phyloP scores from a whole-genome alignment of 2,888 invertebrate genomes.

The Pammene fasciana region DNA sequence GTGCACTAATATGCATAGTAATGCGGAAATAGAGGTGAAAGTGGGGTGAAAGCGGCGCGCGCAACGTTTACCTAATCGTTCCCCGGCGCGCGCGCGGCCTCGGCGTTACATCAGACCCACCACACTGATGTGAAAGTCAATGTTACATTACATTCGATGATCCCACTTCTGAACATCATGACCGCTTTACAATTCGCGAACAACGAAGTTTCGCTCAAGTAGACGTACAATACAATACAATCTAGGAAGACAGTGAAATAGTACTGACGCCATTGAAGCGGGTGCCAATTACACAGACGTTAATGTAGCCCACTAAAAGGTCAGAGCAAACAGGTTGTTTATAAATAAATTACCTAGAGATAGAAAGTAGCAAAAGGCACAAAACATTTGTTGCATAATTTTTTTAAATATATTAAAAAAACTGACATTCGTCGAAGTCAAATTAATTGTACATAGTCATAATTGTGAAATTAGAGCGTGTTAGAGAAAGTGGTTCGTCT shows the following conservation, averaged over 20 bases:
- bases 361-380: conserved; percentile 22
- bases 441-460: not conserved
- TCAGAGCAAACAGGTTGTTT: conserved; percentile 37
- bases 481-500: conserved; percentile 71
- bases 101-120: conserved; percentile 64
- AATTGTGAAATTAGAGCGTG: conserved; percentile 58
- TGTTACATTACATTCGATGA: conserved; percentile 78
- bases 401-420: not conserved
- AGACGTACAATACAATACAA: conserved; percentile 16
- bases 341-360: conserved; percentile 31
- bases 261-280: conserved; percentile 26
- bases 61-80: conserved; percentile 80
- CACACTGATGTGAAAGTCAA: conserved; percentile 79
- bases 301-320: conserved; percentile 34
- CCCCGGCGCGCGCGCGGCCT: conserved; percentile 52
- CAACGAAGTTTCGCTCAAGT: conserved; percentile 1
- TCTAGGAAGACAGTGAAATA: not conserved
- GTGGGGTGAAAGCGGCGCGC: conserved; percentile 79
- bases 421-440: not conserved
- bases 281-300: conserved; percentile 37
- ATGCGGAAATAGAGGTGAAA: conserved; percentile 80
- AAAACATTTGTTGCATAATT: not conserved
- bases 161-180: conserved; percentile 51
- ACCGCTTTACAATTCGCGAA: conserved; percentile 42
- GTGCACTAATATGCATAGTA: conserved; percentile 56